phyloP scores from a whole-genome alignment of 2,888 invertebrate species.

The Petrolisthes manimaculis region DNA sequence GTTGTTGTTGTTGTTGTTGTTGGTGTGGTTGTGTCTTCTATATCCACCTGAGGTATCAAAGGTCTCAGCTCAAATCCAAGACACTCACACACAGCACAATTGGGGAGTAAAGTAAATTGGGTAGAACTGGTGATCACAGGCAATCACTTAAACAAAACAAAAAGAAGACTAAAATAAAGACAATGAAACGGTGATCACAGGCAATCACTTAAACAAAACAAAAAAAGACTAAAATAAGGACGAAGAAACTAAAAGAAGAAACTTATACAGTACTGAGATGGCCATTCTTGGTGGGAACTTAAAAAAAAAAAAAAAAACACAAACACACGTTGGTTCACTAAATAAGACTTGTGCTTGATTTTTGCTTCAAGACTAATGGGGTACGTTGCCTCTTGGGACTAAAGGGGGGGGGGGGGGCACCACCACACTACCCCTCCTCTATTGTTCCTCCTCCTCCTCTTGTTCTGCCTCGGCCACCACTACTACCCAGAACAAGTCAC shows the following conservation, averaged over 20 bases:
- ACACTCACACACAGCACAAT: no score
- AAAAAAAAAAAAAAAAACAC: not conserved
- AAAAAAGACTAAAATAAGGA: no score
- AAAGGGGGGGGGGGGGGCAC: not conserved
- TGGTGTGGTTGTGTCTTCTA: conserved; percentile 41
- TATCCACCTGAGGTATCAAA: conserved; percentile 50
- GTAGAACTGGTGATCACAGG: no score
- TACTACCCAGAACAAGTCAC: not conserved
- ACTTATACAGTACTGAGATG: not conserved
- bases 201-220: no score
- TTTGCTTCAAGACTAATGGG: no score
- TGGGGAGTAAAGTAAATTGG: no score
- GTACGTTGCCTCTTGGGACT: no score
- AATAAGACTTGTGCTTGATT: not conserved
- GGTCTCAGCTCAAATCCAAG: conserved; percentile 25
- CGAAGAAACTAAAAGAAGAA: not conserved
- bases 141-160: no score
- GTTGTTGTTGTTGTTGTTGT: conserved; percentile 29
- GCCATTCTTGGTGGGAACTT: not conserved
- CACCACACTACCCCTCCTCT: not conserved
- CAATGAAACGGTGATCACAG: not conserved
- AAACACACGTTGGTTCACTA: not conserved
- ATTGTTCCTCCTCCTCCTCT: not conserved
- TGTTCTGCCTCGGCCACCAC: not conserved
- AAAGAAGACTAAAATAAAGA: no score